Evolutionary conservation across 2,888 invertebrate species (phyloP).

Genomic region (Heliconius aoede): DNA sequence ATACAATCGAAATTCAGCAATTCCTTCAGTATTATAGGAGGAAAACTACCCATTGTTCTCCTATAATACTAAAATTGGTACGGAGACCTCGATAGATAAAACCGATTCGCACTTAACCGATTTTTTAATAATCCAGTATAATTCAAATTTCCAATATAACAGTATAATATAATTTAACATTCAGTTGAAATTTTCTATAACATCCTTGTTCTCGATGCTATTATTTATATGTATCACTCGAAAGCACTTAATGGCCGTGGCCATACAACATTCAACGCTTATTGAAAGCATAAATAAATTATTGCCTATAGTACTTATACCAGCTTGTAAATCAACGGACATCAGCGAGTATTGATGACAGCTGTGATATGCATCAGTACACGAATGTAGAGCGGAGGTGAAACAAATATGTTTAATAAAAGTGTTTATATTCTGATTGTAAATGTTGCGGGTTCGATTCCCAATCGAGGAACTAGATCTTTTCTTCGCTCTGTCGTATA

Average conservation of each 20-base stretch:
- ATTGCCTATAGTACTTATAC: constrained; percentile 47
- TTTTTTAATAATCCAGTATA: background rate
- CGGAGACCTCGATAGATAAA: too few relatives aligned
- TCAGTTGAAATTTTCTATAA: constrained; percentile 18
- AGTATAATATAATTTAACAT: background rate
- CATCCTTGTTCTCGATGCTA: constrained; percentile 19
- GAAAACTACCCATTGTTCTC: too few relatives aligned
- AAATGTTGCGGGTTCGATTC: too few relatives aligned
- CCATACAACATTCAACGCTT: constrained; percentile 48
- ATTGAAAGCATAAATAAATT: constrained; percentile 56
- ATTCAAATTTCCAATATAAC: background rate
- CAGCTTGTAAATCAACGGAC: constrained; percentile 54
- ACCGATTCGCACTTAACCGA: too few relatives aligned
- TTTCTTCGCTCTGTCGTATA: too few relatives aligned
- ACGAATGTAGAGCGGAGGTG: constrained; percentile 9
- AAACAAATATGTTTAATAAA: constrained; percentile 4
- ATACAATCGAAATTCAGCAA: too few relatives aligned
- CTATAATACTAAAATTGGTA: too few relatives aligned
- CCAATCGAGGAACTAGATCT: too few relatives aligned
- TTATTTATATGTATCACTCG: constrained; percentile 43
- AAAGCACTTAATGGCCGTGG: constrained; percentile 46
- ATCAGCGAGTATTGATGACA: constrained; percentile 51
- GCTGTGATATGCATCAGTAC: constrained; percentile 46
- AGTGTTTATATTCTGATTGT: background rate
- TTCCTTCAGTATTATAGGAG: too few relatives aligned